Evolutionary conservation across 2,113 vertebrate genomes (phyloP).

Genomic region (Rallus limicola): DNA sequence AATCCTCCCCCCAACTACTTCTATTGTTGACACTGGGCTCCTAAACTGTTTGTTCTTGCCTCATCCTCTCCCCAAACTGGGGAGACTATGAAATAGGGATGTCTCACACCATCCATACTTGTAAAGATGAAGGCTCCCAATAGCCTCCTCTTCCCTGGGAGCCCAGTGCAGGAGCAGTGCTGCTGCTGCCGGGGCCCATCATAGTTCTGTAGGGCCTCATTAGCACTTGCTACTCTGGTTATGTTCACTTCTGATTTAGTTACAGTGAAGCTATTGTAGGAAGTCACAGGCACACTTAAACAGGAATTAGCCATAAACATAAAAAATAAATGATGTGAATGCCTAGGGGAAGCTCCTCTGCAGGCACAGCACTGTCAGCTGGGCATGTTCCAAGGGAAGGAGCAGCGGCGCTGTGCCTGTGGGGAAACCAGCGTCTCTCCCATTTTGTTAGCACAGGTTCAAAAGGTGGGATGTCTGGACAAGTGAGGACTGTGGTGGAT

Average conservation of each 20-base stretch:
- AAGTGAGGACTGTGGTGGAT: neutral
- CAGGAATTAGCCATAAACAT: constrained; percentile 6
- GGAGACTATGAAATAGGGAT: neutral
- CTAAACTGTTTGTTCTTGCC: neutral
- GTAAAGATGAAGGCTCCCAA: neutral
- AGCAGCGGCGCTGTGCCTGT: accelerated
- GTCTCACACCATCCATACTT: neutral
- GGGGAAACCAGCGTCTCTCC: neutral
- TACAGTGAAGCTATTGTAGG: neutral
- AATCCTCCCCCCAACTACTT: neutral
- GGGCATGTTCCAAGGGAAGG: neutral
- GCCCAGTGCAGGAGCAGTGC: accelerated
- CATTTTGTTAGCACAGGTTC: neutral
- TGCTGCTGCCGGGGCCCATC: neutral
- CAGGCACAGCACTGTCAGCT: neutral
- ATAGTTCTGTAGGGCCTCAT: neutral
- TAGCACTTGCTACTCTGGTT: neutral
- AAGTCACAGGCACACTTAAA: neutral
- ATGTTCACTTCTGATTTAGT: neutral
- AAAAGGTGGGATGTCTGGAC: neutral
- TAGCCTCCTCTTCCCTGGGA: neutral
- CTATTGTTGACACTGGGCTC: neutral
- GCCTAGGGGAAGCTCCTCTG: neutral
- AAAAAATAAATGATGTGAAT: neutral
- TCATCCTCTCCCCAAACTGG: neutral